A percentile compares a stretch with the other conserved stretches of the same genome.
phyloP scores from a whole-genome alignment of 2,888 invertebrate genomes.

The Cybosia mesomella region DNA sequence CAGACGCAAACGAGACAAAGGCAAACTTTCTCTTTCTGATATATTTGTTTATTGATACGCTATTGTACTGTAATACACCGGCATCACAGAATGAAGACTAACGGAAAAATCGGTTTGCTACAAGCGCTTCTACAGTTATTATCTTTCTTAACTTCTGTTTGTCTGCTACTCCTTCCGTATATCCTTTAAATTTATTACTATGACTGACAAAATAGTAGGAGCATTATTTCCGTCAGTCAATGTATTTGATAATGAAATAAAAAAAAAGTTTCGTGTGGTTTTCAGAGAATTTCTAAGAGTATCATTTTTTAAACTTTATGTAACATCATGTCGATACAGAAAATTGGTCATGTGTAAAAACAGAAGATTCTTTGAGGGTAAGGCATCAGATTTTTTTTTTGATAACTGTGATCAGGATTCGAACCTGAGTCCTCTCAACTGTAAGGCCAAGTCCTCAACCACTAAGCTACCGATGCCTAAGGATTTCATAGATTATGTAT shows the following conservation, averaged over 20 bases:
- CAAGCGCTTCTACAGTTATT: conserved; percentile 18
- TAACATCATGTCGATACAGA: too few species aligned
- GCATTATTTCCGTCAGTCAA: not conserved
- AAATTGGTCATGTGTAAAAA: too few species aligned
- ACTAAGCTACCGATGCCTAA: too few species aligned
- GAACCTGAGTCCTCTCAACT: too few species aligned
- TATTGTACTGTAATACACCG: not conserved
- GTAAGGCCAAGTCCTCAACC: too few species aligned
- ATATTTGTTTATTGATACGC: conserved; percentile 42
- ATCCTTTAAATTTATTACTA: too few species aligned
- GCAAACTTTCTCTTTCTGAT: conserved; percentile 36
- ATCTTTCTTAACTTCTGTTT: conserved; percentile 18
- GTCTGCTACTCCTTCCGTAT: not conserved
- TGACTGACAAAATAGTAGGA: not conserved
- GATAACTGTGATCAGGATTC: not conserved
- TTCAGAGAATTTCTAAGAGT: too few species aligned
- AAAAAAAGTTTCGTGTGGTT: too few species aligned
- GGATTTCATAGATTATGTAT: not conserved
- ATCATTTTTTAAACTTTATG: too few species aligned
- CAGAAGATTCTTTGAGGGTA: not conserved
- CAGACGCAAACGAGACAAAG: conserved; percentile 28
- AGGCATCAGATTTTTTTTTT: too few species aligned
- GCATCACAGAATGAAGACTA: not conserved
- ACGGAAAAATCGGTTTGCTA: not conserved
- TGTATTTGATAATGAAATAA: too few species aligned